phyloP scores from a whole-genome alignment of 2,113 vertebrate species.

The Triplophysa tibetana region DNA sequence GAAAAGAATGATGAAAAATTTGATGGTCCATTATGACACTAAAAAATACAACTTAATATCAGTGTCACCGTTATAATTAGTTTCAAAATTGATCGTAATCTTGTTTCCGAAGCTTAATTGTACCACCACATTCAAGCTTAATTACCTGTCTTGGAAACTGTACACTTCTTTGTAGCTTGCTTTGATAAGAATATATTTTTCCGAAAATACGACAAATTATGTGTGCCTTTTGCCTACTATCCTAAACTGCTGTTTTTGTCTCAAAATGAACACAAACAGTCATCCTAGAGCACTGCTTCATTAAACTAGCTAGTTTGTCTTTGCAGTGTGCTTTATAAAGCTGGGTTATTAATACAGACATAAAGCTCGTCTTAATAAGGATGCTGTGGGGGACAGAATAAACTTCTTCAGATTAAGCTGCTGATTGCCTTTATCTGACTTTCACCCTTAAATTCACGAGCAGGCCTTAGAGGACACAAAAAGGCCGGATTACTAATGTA shows the following conservation, averaged over 20 bases:
- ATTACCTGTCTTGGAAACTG: no score
- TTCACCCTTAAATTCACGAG: constrained; percentile 3
- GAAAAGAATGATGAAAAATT: background rate
- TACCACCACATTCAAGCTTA: background rate
- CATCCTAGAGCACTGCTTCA: no score
- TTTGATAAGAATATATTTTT: no score
- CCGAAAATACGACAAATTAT: no score
- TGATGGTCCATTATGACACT: background rate
- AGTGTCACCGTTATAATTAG: background rate
- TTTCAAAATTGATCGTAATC: background rate
- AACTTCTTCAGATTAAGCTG: background rate
- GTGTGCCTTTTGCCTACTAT: no score
- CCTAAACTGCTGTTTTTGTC: no score
- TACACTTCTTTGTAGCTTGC: no score
- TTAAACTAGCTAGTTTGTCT: background rate
- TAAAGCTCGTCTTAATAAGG: background rate
- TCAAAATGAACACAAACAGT: no score
- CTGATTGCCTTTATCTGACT: background rate
- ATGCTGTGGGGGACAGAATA: background rate
- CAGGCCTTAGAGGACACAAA: background rate
- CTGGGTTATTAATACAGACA: background rate
- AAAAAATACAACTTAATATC: background rate
- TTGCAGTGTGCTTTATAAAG: background rate
- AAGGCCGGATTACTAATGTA: background rate
- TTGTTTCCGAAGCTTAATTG: background rate